phyloP scores from a whole-genome alignment of 2,888 invertebrate species.

The Himalopsyche kuldschensis region DNA sequence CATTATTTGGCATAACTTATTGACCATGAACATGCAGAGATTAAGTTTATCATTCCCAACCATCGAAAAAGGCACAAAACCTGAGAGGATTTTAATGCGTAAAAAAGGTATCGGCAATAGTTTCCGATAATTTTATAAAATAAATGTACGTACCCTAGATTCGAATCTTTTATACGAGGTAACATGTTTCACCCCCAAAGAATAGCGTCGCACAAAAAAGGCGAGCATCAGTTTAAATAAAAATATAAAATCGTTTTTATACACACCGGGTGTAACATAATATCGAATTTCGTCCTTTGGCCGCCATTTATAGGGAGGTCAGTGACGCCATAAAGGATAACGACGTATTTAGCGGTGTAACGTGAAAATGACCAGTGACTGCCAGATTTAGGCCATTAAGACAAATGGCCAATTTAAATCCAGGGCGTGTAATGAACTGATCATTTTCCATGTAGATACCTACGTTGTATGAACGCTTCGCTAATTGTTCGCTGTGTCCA shows the following conservation, averaged over 20 bases:
- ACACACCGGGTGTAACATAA: neutral
- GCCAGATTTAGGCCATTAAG: neutral
- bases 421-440: neutral
- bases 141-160: too few species aligned
- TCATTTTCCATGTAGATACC: neutral
- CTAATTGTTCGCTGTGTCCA: neutral
- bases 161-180: neutral
- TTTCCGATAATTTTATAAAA: too few species aligned
- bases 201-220: neutral
- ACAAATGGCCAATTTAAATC: constrained; percentile 1
- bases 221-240: neutral
- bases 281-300: neutral
- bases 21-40: too few species aligned
- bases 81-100: too few species aligned
- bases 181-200: neutral
- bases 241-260: neutral
- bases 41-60: too few species aligned
- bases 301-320: neutral
- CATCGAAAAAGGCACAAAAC: too few species aligned
- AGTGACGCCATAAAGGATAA: constrained; percentile 1
- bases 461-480: neutral
- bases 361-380: neutral
- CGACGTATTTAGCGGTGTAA: neutral
- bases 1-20: too few species aligned
- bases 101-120: too few species aligned